A percentile compares a stretch with the other conserved stretches of the same genome.
phyloP scores from a whole-genome alignment of 2,797 vertebrate genomes.

The Salarias fasciatus region DNA sequence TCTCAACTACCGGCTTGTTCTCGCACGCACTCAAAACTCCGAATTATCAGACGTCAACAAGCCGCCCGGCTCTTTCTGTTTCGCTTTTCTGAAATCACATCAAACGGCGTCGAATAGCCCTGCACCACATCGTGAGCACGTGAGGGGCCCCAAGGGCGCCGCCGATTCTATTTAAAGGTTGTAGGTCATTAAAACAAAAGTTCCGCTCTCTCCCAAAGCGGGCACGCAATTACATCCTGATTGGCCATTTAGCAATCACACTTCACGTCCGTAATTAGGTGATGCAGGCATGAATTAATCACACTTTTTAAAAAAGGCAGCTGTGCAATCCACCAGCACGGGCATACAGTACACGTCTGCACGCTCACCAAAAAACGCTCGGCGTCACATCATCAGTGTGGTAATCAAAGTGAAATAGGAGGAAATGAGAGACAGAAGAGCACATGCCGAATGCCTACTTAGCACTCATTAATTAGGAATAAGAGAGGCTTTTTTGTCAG shows the following conservation, averaged over 20 bases:
- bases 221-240: slow-evolving; percentile 80
- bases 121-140: slow-evolving; percentile 21
- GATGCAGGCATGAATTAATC: slow-evolving; percentile 77
- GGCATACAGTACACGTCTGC: slow-evolving; percentile 45
- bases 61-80: slow-evolving; percentile 7
- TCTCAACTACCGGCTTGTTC: slow-evolving; percentile 8
- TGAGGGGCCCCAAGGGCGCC: slow-evolving; percentile 33
- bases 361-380: slow-evolving; percentile 43
- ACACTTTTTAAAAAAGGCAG: slow-evolving; percentile 71
- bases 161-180: slow-evolving; percentile 74
- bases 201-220: slow-evolving; percentile 63
- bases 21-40: slow-evolving; percentile 8
- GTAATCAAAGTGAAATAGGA: slow-evolving; percentile 75
- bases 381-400: slow-evolving; percentile 73
- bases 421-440: slow-evolving; percentile 70
- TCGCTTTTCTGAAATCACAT: slow-evolving; percentile 19
- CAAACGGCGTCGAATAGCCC: slow-evolving; percentile 16
- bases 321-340: slow-evolving; percentile 62
- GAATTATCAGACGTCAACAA: slow-evolving; percentile 16
- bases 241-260: slow-evolving; percentile 83
- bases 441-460: slow-evolving; percentile 54
- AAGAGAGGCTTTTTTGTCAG: slow-evolving; percentile 53
- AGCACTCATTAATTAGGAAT: slow-evolving; percentile 67
- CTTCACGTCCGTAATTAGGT: slow-evolving; percentile 72
- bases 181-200: slow-evolving; percentile 79